Conservation (phyloP, 2,797 vertebrate genomes). For the Pseudochirops corinnae region DNA sequence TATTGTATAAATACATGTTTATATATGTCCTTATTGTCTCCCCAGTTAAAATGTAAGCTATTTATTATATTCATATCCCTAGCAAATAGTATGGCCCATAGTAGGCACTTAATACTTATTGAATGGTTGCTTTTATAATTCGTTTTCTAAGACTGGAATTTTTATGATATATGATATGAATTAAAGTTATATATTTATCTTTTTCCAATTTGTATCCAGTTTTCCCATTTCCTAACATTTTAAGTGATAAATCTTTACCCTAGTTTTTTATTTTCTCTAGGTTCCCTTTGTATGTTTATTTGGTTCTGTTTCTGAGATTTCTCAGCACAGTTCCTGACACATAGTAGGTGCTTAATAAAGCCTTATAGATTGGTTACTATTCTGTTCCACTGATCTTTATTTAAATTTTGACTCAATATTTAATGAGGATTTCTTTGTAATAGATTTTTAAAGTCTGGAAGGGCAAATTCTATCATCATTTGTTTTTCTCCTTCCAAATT, state of each 20-base stretch:
- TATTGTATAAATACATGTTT: not conserved
- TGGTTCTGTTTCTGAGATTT: not conserved
- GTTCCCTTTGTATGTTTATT: not conserved
- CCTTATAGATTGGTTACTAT: not conserved
- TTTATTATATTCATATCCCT: not conserved
- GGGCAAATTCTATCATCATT: not conserved
- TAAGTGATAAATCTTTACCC: not conserved
- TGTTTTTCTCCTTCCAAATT: not conserved
- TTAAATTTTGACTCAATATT: not conserved
- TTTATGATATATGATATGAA: not conserved
- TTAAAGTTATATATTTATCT: not conserved
- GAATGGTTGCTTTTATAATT: not conserved
- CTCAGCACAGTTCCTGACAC: not conserved
- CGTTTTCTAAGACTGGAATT: not conserved
- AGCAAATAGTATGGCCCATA: not conserved
- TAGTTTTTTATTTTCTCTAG: not conserved
- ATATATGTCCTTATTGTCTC: not conserved
- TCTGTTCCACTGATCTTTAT: not conserved
- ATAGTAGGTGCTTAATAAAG: not conserved
- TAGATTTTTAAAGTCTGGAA: not conserved
- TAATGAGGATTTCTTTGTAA: not conserved
- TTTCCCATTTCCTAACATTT: not conserved
- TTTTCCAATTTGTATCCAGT: not conserved
- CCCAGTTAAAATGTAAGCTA: not conserved
- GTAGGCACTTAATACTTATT: not conserved